Evolutionary conservation across 2,113 vertebrate species (phyloP), one percentile per base, ranked within the genome.

Genomic region (Vicugna pacos): DNA sequence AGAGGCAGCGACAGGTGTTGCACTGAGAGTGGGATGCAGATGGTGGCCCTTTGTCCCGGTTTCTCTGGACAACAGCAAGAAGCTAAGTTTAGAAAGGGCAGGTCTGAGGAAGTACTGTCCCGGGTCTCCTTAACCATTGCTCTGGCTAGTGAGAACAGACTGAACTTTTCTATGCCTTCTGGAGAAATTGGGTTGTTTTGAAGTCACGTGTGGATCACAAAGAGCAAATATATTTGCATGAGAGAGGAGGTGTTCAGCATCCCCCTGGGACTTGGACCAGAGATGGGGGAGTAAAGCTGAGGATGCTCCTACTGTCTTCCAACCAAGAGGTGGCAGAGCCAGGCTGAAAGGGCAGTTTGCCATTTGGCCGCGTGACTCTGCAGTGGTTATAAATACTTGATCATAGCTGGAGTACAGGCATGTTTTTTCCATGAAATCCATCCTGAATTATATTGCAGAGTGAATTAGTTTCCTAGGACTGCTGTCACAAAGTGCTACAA

Each of bases 1-100:
- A 85, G 88, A 82, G 97, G 65, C 56, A 89, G 94, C 69, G 16
- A 65, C 42, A 90, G 92, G 73, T 20, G 1, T 76, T 85, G 62
- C 50, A n/a, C 65, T 32, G 93, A 82, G 65, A 91, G 76, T 64
- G 77, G 84, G n/a, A 48, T 54, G n/a, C 81, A n/a, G 58, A 42
- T 56, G 75, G 83, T 8, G 0, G 0, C 32, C 38, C 92, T 80
- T 62, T 84, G 94, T 80, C 56, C n/a, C 16, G 15, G 62, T 54
- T 14, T 81, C 82, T 54, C 62, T 91, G 96, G 73, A 56, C 56
- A 80, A 88, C 26, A 20, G 58, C 32, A 90, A 83, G 67, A 82
- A 69, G 72, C 30, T 67, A 46, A 0, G 82, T 35, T 75, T 86
- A 67, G 89, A 94, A 58, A 89, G 60, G 69, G 70, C 60, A 35